Base-by-base conservation (phyloP, 2,888 invertebrate species). In the Drosophila buzzatii region DNA sequence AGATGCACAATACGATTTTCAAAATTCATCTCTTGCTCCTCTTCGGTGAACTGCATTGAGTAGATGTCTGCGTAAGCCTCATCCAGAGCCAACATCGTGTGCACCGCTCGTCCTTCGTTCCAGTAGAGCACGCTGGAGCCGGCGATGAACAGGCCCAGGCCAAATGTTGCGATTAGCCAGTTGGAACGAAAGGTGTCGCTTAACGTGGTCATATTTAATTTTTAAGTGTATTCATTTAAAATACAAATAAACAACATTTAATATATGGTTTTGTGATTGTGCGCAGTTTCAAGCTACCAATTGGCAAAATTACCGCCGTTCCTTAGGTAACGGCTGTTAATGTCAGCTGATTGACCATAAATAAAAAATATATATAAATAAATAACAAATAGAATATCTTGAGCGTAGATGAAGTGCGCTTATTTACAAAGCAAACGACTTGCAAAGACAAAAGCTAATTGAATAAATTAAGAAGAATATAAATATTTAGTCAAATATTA, bases 61-160 rank as follows among this genome's bases (percentile, higher is more conserved):
- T 95, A 93, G 4, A 95, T 94, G 73, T 93, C 93, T 27, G 94
- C 93, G 23, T 94, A 91, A 4, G 97, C 95, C 92, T 98, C 98
- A 83, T 97, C 96, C 66, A 98, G 93, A 59, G 97, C 96, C 89
- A 96, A 94, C 49, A 96, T 96, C 73, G 95, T 96, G 91, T 96
- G 95, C 12, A 97, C 97, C 3, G 97, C 97, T 92, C 96, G 95
- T 52, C 96, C 96, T 95, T 98, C 98, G 92, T 98, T 97, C 97
- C 97, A 97, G 90, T 96, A 94, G 57, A 98, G 93, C 27, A 97
- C 94, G 88, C 95, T 95, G 79, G 95, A 94, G 39, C 97, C 97
- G 42, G 94, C 94, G 35, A 94, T 92, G 90, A 96, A 95, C 51
- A 97, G 93, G 60, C 95, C 89, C 42, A 95, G 91, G 59, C 97